Evolutionary conservation across 1,140 invertebrate genomes (phyloP).

Genomic region (Orchesella cincta): DNA sequence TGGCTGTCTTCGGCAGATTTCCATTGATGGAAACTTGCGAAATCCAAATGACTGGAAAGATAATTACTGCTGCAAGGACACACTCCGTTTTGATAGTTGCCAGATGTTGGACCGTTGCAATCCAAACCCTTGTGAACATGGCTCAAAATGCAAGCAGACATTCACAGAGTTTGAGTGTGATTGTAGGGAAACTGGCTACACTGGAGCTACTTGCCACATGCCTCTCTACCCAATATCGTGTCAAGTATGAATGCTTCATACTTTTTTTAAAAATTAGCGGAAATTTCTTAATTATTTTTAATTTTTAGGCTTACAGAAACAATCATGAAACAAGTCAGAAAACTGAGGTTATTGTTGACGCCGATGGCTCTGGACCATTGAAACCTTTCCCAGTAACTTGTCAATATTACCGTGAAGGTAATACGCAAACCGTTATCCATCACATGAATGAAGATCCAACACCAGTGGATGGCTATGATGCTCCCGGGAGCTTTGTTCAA

Average conservation of each 20-base stretch:
- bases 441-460: constrained; percentile 75
- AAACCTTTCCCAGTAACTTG: constrained; percentile 64
- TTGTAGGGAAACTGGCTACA: constrained; percentile 87
- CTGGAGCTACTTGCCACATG: constrained; percentile 92
- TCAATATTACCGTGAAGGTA: constrained; percentile 66
- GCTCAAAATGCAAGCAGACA: constrained; percentile 85
- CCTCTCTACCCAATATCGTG: constrained; percentile 85
- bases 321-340: constrained; percentile 68
- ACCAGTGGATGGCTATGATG: constrained; percentile 80
- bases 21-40: constrained; percentile 83
- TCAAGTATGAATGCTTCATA: constrained; percentile 59
- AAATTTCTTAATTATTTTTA: constrained; percentile 40
- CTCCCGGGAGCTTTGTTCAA: constrained; percentile 78
- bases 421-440: constrained; percentile 72
- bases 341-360: constrained; percentile 80
- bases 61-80: constrained; percentile 77
- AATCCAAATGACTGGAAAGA: constrained; percentile 75
- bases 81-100: constrained; percentile 81
- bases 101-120: constrained; percentile 80
- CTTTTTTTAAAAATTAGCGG: no score
- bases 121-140: constrained; percentile 71
- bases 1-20: constrained; percentile 86
- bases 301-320: constrained; percentile 46
- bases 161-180: constrained; percentile 89
- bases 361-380: constrained; percentile 75